Evolutionary conservation across 2,888 invertebrate species (phyloP), one percentile per base, ranked within the genome.

Genomic region (Kryphioiulus occultus): DNA sequence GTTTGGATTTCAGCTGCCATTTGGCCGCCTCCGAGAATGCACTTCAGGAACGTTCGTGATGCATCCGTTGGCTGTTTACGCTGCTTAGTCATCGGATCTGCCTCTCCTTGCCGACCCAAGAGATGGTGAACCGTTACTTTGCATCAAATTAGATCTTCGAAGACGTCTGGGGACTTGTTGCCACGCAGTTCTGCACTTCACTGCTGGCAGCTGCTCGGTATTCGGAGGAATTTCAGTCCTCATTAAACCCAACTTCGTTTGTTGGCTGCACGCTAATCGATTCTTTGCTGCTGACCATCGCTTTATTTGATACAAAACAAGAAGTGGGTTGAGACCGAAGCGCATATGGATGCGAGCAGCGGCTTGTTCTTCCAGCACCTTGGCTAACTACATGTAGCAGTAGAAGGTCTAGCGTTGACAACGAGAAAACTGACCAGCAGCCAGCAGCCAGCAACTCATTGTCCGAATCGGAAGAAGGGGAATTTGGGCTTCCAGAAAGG

Each of bases 141-240:
- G 30, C 78, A 78, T 78, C 68, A 9, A 68, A 22, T 22, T 68
- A 22, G 26, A 68, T 26, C 30, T 26, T 30, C 1, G 78, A 12
- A 30, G 78, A 30, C 78, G 78, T 30, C 26, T 12, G 26, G 78
- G 78, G 78, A 78, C 78, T 78, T 78, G 78, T 78, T 78, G 78
- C 78, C 10, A 78, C 78, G 26, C 30, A 15, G 59, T 22, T 7
- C 22, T 59, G 30, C 78, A 78, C 78, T 30, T 12, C 30, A 78
- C 26, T 2, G 7, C 59, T 9, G 15, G 1, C 59, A 59, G n/a
- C 59, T 26, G 78, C 12, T 12, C 78, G 26, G 9, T 78, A 12
- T 30, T 30, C 10, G 26, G 15, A 78, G 78, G 30, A 78, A 78
- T 78, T 78, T 30, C 30, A 4, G 30, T 3, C 26, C 15, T 26